Conservation (phyloP, 2,888 invertebrate species). For the Lepidonotus clava region DNA sequence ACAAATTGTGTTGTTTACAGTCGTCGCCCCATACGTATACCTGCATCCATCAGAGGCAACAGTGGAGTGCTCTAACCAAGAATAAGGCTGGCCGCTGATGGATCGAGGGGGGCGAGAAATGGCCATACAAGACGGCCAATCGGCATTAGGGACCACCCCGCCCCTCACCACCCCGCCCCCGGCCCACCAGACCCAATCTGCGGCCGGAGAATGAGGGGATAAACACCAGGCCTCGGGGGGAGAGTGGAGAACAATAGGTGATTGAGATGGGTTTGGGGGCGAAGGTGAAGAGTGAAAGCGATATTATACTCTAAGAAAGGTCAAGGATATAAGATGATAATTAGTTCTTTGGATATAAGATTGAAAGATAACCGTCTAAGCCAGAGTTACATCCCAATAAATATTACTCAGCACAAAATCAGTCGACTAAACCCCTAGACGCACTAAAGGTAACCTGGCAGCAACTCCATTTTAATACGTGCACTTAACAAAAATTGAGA, state of each 20-base stretch:
- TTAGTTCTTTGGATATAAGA: too few species aligned
- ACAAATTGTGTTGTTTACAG: too few species aligned
- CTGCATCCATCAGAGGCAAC: not conserved
- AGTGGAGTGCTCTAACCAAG: not conserved
- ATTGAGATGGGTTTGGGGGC: not conserved
- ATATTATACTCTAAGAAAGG: too few species aligned
- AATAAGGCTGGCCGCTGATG: not conserved
- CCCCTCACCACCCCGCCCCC: not conserved
- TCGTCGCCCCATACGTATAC: not conserved
- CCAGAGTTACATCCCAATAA: too few species aligned
- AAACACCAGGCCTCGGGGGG: constrained; percentile 10
- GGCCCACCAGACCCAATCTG: not conserved
- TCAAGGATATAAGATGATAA: too few species aligned
- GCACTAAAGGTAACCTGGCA: too few species aligned
- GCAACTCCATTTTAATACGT: too few species aligned
- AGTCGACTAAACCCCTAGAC: too few species aligned
- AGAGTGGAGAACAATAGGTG: not conserved
- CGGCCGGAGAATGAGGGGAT: not conserved
- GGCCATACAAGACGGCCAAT: constrained; percentile 32
- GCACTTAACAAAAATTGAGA: too few species aligned
- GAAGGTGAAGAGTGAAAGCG: not conserved
- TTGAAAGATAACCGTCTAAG: too few species aligned
- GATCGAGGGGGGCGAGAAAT: not conserved
- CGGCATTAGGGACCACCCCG: not conserved
- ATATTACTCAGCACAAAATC: too few species aligned